These are phyloP conservation scores for Chlamydotis undulata DNA, from an alignment of 2,113 vertebrate species.

Conservation along the genomic window DNA sequence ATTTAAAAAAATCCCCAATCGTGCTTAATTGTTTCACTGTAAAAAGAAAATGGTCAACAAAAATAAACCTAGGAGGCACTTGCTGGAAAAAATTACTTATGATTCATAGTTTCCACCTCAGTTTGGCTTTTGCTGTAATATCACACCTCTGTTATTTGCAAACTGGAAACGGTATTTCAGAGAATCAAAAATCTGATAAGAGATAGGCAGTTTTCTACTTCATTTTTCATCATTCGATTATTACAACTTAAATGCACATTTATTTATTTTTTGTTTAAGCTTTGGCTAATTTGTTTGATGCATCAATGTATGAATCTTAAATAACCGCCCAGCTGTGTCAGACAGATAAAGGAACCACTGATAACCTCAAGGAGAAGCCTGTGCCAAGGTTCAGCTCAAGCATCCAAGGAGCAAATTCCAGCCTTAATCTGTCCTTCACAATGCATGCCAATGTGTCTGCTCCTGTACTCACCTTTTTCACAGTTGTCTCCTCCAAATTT, in stretches of 20 bases:
- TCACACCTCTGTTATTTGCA: neutral
- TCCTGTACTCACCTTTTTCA: slow-evolving; percentile 65
- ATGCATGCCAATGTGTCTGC: neutral
- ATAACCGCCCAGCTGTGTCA: neutral
- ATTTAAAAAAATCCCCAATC: neutral
- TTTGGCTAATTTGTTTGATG: neutral
- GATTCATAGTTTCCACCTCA: neutral
- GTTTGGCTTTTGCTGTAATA: neutral
- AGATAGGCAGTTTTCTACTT: neutral
- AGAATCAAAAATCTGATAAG: neutral
- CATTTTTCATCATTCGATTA: neutral
- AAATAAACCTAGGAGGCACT: neutral
- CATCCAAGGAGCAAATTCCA: neutral
- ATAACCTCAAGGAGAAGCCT: neutral
- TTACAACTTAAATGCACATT: neutral
- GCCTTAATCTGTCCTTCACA: neutral
- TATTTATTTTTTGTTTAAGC: neutral
- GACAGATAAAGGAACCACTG: neutral
- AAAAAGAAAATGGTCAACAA: neutral
- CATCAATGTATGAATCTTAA: neutral
- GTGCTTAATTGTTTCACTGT: neutral
- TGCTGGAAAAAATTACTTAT: neutral
- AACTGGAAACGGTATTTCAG: neutral
- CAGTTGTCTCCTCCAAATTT: slow-evolving; percentile 66
- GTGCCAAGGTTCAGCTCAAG: neutral